Base-by-base conservation (phyloP, 2,888 invertebrate species). In the Myopa tessellatipennis region DNA sequence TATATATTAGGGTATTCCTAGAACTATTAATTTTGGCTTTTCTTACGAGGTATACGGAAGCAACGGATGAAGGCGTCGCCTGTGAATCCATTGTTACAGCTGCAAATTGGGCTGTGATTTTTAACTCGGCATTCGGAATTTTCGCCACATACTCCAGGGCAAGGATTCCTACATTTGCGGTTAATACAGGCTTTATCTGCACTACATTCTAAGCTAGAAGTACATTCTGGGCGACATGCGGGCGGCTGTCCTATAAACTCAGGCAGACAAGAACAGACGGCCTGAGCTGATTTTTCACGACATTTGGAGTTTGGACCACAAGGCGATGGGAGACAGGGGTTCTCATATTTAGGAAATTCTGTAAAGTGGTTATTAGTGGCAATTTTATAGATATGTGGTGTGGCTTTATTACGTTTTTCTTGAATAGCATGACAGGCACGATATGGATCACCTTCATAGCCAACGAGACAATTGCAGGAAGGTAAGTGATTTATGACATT, bases 231-330 rank as follows among this genome's bases (percentile, higher is more conserved):
- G 85, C 94, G 91, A 87, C 95, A 95, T 10, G 84, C 84, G 1
- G 87, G 86, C 12, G 85, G 94, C 80, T 90, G 90, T 69, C 94
- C 94, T 75, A 91, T 90, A 83, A 92, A 93, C 81, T 91, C 91
- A 68, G 91, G 91, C 80, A 92, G 88, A 85, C 95, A 95, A 72
- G 93, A 93, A 85, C 95, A 95, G 34, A 93, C 91, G 0, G 93
- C 93, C 90, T 94, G 93, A 40, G 91, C 91, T 83, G 94, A 94
- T 40, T 92, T 87, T 87, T 93, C 93, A 83, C 93, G 92, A 85
- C 96, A 96, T 83, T 93, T 91, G 81, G 95, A 95, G 85, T 95
- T 95, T 7, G 95, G 93, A 58, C 96, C 96, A 86, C 96, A 96
- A 0, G 95, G 95, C 4, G 94, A 93, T 73, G 95, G 95, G 80